A percentile compares a stretch with the other conserved stretches of the same genome.
These are phyloP conservation scores for Anarsia innoxiella DNA, from an alignment of 2,888 invertebrate genomes.

Conservation along the genomic window DNA sequence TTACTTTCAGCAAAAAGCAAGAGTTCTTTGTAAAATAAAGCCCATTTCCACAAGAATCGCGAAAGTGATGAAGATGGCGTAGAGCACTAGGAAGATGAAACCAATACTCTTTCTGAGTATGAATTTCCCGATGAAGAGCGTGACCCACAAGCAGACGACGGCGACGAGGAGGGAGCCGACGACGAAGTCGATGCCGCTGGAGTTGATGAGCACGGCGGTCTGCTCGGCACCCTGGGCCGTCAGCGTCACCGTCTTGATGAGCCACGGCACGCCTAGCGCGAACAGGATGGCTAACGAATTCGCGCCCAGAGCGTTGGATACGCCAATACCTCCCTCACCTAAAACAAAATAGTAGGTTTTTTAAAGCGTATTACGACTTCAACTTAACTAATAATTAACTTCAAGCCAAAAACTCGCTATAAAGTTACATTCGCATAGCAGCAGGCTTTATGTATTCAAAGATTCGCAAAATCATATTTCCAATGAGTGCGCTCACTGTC, in stretches of 20 bases:
- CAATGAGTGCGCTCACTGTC: no score
- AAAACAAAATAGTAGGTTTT: conserved; percentile 29
- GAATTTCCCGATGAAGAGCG: conserved; percentile 81
- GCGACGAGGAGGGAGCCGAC: conserved; percentile 85
- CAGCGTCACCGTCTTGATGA: conserved; percentile 80
- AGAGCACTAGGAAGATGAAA: conserved; percentile 77
- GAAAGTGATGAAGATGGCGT: conserved; percentile 81
- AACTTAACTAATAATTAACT: no score
- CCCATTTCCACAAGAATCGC: conserved; percentile 88
- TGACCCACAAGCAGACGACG: conserved; percentile 80
- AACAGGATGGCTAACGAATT: conserved; percentile 90
- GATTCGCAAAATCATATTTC: no score
- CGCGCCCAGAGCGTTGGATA: conserved; percentile 90
- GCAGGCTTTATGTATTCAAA: no score
- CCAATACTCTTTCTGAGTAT: conserved; percentile 82
- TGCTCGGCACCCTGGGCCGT: conserved; percentile 58
- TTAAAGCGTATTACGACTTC: no score
- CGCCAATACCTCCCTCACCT: conserved; percentile 91
- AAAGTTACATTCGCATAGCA: no score
- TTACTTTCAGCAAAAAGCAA: conserved; percentile 1
- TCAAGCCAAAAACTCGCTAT: no score
- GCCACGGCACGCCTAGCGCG: conserved; percentile 90
- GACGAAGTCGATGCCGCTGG: conserved; percentile 87
- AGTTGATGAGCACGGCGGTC: conserved; percentile 79
- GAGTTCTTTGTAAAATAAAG: conserved; percentile 77